Evolutionary conservation across 2,113 vertebrate species (phyloP), one percentile per base, ranked within the genome.

Genomic region (Protomyctophum bolini): DNA sequence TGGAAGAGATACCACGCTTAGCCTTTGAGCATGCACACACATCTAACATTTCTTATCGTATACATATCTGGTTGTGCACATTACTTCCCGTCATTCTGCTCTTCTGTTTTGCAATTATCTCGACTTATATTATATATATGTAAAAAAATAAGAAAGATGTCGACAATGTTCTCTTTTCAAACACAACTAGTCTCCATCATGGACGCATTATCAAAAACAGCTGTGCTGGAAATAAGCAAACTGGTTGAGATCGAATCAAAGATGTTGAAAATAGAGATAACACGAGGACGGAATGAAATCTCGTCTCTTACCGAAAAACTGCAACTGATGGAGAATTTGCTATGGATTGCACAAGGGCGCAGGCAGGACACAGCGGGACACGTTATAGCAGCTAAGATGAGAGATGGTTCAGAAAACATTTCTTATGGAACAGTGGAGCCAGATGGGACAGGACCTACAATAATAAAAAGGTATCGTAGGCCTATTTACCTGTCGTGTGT

Each of bases 181-280:
- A 69, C 84, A 0, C 92, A 92, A 75, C 87, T 93, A 63, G 79
- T 85, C 59, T 88, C 89, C 75, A 88, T 93, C 66, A 93, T 93
- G 91, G 92, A 92, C 54, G 88, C 86, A 10, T 67, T 93, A 14
- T 85, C 88, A 72, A 91, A 91, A 79, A 85, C 92, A 67, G 90
- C 92, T 29, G 86, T 92, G 0, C 60, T 89, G 70, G 92, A 93
- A 86, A 93, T 93, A 61, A 82, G 91, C 80, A 92, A 88, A 85
- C 88, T 93, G 67, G 89, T 93, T 7, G 91, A 91, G 41, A 91
- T 90, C 41, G 90, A 93, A 68, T 91, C 89, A 29, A 89, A 91
- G 69, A 87, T 92, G 82, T 73, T 92, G 62, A 86, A 86, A 72
- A 88, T 91, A 45, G 92, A 93, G 78, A 88, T 93, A 50, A 87